Conservation (phyloP, 2,113 vertebrate species). For the Tursiops truncatus region DNA sequence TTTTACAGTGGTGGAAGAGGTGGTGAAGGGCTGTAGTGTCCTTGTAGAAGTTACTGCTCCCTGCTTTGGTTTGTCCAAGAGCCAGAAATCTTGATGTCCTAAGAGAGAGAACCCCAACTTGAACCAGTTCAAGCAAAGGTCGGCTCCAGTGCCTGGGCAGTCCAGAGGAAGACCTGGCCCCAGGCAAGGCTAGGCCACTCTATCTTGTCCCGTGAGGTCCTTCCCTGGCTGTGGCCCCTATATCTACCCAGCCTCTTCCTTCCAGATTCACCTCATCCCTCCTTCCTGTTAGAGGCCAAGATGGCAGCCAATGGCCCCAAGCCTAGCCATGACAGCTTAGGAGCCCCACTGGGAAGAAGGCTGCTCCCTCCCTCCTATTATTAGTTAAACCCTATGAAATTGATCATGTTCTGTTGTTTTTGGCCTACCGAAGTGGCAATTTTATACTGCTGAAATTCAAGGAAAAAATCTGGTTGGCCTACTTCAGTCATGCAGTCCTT, state of each 20-base stretch:
- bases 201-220: neutral
- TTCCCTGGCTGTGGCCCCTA: neutral
- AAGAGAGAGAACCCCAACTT: neutral
- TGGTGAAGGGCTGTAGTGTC: neutral
- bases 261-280: neutral
- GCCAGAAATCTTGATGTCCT: neutral
- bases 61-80: neutral
- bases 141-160: no score
- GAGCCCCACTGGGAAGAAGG: neutral
- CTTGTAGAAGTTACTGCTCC: neutral
- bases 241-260: neutral
- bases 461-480: neutral
- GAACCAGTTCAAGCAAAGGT: neutral
- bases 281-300: no score
- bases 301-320: neutral
- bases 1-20: neutral
- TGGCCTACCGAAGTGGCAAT: neutral
- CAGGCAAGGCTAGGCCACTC: neutral
- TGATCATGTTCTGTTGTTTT: neutral
- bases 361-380: neutral
- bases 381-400: neutral
- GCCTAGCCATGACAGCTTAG: neutral
- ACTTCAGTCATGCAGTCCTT: no score
- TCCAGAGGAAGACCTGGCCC: neutral
- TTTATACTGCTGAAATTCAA: neutral